phyloP scores from a whole-genome alignment of 2,797 vertebrate genomes.

The Catharus ustulatus region DNA sequence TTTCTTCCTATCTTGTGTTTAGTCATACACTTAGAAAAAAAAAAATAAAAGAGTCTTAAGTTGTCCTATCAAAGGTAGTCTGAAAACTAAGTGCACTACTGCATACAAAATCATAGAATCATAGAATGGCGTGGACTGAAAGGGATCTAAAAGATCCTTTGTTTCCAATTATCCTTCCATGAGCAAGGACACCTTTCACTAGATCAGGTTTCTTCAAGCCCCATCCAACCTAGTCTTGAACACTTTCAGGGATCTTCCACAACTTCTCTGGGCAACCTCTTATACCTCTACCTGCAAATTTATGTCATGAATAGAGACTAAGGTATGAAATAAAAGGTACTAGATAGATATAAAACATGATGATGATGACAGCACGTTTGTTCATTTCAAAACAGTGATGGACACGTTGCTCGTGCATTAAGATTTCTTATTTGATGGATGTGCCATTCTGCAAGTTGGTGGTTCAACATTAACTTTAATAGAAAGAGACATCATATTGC shows the following conservation, averaged over 20 bases:
- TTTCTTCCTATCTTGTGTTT: background rate
- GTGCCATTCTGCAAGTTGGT: background rate
- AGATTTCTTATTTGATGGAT: constrained; percentile 30
- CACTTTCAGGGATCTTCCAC: background rate
- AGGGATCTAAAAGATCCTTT: background rate
- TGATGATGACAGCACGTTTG: background rate
- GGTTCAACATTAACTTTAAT: constrained; percentile 44
- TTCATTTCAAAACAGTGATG: background rate
- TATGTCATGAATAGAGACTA: background rate
- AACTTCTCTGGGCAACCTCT: background rate
- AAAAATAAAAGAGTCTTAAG: fast-evolving
- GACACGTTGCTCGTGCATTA: background rate
- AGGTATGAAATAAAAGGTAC: background rate
- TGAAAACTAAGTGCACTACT: background rate
- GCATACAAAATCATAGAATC: background rate
- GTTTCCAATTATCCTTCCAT: background rate
- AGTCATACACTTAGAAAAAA: background rate
- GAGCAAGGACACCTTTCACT: background rate
- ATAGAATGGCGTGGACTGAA: background rate
- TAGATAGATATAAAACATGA: background rate
- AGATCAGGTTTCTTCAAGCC: background rate
- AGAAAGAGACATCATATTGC: constrained; percentile 42
- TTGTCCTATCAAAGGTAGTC: background rate
- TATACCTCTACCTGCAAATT: background rate
- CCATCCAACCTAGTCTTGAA: background rate